Evolutionary conservation across 2,888 invertebrate genomes (phyloP).

Genomic region (Cheilosia vulpina): DNA sequence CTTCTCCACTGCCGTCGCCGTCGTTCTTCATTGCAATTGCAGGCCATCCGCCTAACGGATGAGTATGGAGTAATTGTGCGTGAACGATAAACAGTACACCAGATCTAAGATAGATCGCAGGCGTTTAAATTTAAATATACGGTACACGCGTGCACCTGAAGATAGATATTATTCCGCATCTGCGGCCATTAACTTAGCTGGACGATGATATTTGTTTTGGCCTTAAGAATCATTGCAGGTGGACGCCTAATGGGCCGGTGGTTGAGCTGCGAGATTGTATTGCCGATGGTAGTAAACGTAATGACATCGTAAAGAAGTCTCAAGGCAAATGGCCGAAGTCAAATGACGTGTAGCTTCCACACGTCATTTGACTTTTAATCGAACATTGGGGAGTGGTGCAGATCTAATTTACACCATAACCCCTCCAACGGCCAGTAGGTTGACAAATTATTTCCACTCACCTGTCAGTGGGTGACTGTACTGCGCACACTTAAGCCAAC

Average conservation of each 20-base stretch:
- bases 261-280: slow-evolving; percentile 19
- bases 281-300: slow-evolving; percentile 12
- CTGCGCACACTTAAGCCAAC: slow-evolving; percentile 17
- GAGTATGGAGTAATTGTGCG: slow-evolving; percentile 64
- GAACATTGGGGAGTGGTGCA: background rate
- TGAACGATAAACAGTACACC: slow-evolving; percentile 51
- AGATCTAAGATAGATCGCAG: slow-evolving; percentile 24
- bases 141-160: background rate
- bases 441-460: slow-evolving; percentile 35
- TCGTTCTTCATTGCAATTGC: slow-evolving; percentile 10
- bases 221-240: slow-evolving; percentile 11
- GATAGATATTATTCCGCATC: slow-evolving; percentile 16
- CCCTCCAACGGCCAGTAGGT: background rate
- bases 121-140: slow-evolving; percentile 15
- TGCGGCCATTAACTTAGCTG: slow-evolving; percentile 39
- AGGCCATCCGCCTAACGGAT: slow-evolving; percentile 42
- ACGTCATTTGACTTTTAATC: too few species aligned
- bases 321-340: background rate
- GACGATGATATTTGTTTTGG: background rate
- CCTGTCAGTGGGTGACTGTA: slow-evolving; percentile 22
- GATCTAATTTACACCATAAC: background rate
- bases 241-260: slow-evolving; percentile 27
- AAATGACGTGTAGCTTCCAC: background rate
- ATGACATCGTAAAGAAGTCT: slow-evolving; percentile 13
- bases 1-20: background rate